These are phyloP conservation scores for Shargacucullia verbasci DNA, from an alignment of 2,888 invertebrate genomes.

Conservation along the genomic window DNA sequence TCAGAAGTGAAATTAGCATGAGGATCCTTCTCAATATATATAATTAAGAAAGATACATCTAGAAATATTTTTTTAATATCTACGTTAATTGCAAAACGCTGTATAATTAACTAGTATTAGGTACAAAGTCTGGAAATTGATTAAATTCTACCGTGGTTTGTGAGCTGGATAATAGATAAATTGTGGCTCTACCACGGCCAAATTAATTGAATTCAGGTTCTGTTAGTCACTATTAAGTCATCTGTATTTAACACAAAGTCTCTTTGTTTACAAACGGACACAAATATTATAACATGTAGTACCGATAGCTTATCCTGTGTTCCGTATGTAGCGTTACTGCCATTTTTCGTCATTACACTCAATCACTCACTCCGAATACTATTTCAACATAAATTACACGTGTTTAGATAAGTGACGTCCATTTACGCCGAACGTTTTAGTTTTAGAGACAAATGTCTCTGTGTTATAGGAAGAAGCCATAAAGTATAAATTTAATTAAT, in stretches of 20 bases:
- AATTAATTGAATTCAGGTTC: constrained; percentile 5
- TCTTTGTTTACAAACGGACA: constrained; percentile 25
- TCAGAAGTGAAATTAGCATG: constrained; percentile 10
- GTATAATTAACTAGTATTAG: background rate
- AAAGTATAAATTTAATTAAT: constrained; percentile 84
- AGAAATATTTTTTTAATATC: background rate
- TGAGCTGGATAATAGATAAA: background rate
- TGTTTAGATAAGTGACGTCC: constrained; percentile 48
- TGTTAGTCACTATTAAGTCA: constrained; percentile 1
- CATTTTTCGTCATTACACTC: constrained; percentile 69
- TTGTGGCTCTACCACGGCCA: background rate
- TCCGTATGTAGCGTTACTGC: constrained; percentile 64
- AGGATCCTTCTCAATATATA: too few relatives aligned
- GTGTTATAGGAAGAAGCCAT: constrained; percentile 80
- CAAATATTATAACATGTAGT: constrained; percentile 30
- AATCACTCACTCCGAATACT: constrained; percentile 29
- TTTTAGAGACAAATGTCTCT: constrained; percentile 67
- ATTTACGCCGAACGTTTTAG: constrained; percentile 66
- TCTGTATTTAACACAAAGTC: background rate
- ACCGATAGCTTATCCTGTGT: constrained; percentile 72
- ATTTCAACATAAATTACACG: constrained; percentile 34
- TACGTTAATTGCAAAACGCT: background rate
- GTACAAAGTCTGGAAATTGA: constrained; percentile 1
- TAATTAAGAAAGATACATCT: too few relatives aligned
- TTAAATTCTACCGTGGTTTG: background rate